Evolutionary conservation across 2,113 vertebrate species (phyloP).

Genomic region (Microtus oregoni): DNA sequence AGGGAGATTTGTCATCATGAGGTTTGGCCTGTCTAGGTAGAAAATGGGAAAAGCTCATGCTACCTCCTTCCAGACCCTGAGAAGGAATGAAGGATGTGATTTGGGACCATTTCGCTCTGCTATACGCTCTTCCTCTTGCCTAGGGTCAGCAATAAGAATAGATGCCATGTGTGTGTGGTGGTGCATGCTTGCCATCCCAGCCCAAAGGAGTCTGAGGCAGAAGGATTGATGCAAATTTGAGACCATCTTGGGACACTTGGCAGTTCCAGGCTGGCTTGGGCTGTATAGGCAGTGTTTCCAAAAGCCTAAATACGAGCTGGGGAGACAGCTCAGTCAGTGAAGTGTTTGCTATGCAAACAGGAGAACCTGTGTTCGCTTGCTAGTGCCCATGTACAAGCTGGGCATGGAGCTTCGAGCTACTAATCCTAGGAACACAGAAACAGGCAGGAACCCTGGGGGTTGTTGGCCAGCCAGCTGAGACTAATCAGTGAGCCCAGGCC

Average conservation of each 20-base stretch:
- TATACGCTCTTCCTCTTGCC: neutral
- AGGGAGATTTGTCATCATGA: neutral
- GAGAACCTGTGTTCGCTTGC: neutral
- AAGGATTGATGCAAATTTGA: neutral
- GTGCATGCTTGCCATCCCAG: too few relatives aligned
- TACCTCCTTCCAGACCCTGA: neutral
- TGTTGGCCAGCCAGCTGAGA: neutral
- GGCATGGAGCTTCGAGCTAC: neutral
- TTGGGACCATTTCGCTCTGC: neutral
- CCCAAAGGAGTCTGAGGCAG: neutral
- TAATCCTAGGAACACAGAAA: neutral
- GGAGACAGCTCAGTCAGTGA: neutral
- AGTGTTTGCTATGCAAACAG: neutral
- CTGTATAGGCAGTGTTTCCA: neutral
- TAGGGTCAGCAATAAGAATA: neutral
- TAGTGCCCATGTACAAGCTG: neutral
- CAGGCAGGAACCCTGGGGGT: neutral
- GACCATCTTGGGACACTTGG: neutral
- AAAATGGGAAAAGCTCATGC: neutral
- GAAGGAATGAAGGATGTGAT: neutral
- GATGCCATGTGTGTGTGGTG: neutral
- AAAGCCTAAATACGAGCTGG: neutral
- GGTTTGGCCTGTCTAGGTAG: neutral
- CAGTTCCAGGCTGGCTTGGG: neutral
- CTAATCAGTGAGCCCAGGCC: neutral